phyloP scores from a whole-genome alignment of 2,113 vertebrate genomes.

The Pterocles burchelli region DNA sequence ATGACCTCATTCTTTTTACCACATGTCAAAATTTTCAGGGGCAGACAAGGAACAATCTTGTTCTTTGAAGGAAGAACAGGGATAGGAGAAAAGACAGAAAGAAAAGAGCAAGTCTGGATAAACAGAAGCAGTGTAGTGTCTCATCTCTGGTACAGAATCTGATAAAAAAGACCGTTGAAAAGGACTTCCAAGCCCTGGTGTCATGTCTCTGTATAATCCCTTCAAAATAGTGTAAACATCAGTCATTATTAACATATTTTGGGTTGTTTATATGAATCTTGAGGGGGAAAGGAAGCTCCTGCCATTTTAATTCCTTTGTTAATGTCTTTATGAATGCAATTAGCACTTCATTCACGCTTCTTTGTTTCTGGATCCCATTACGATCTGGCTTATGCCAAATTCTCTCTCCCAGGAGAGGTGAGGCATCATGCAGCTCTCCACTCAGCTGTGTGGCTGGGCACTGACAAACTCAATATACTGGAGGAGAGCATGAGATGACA shows the following conservation, averaged over 20 bases:
- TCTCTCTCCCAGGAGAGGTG: slow-evolving; percentile 71
- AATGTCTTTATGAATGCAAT: slow-evolving; percentile 84
- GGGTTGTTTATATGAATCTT: slow-evolving; percentile 41
- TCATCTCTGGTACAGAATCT: background rate
- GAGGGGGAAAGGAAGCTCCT: slow-evolving; percentile 64
- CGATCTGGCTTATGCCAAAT: slow-evolving; percentile 73
- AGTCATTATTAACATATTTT: slow-evolving; percentile 32
- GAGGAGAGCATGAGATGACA: slow-evolving; percentile 49
- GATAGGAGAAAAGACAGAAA: background rate
- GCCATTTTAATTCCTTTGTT: slow-evolving; percentile 82
- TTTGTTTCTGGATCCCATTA: slow-evolving; percentile 83
- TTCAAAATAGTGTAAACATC: background rate
- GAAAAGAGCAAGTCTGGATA: background rate
- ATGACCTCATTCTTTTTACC: background rate
- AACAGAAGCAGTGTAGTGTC: background rate
- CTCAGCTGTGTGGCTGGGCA: slow-evolving; percentile 75
- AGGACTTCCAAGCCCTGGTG: background rate
- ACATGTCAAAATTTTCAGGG: background rate
- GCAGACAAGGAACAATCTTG: background rate
- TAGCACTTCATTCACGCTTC: slow-evolving; percentile 82
- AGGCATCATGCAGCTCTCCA: slow-evolving; percentile 59
- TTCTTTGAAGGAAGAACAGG: background rate
- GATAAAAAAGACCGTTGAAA: background rate
- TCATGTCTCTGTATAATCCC: background rate
- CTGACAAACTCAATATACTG: slow-evolving; percentile 82